These are phyloP conservation scores for Pammene aurita DNA, from an alignment of 2,888 invertebrate genomes.

Conservation along the genomic window DNA sequence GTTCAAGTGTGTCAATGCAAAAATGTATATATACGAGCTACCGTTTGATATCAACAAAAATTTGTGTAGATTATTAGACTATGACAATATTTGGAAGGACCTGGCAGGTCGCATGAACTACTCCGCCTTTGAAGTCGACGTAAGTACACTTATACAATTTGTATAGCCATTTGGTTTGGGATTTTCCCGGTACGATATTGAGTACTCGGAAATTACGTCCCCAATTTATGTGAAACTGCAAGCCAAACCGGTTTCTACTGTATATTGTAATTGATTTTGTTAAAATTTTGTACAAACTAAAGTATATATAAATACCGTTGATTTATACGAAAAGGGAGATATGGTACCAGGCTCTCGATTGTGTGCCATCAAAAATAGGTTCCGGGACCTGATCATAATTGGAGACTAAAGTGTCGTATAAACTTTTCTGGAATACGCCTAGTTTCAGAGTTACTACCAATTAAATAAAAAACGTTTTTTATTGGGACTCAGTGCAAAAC, in stretches of 20 bases:
- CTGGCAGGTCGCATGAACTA: conserved; percentile 89
- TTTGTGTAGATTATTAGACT: conserved; percentile 90
- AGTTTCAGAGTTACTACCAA: too few relatives aligned
- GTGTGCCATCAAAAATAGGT: too few relatives aligned
- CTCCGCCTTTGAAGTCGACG: conserved; percentile 82
- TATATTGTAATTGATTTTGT: conserved; percentile 2
- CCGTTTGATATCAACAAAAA: conserved; percentile 87
- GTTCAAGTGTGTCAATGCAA: conserved; percentile 13
- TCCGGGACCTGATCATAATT: too few relatives aligned
- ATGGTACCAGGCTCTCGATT: too few relatives aligned
- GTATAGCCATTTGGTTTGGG: conserved; percentile 50
- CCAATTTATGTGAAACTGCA: conserved; percentile 15
- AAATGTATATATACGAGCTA: conserved; percentile 87
- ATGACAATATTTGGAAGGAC: conserved; percentile 90
- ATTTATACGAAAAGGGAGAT: too few relatives aligned
- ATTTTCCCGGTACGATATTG: conserved; percentile 51
- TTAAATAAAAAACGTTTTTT: too few relatives aligned
- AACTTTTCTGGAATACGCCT: too few relatives aligned
- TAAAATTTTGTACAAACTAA: neutral
- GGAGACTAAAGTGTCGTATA: too few relatives aligned
- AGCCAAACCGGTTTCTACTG: conserved; percentile 20
- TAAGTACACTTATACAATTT: conserved; percentile 61
- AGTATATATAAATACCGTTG: too few relatives aligned
- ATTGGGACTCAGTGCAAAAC: too few relatives aligned
- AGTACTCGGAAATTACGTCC: conserved; percentile 45